Evolutionary conservation across 2,113 vertebrate genomes (phyloP).

Genomic region (Nesogale talazaci): DNA sequence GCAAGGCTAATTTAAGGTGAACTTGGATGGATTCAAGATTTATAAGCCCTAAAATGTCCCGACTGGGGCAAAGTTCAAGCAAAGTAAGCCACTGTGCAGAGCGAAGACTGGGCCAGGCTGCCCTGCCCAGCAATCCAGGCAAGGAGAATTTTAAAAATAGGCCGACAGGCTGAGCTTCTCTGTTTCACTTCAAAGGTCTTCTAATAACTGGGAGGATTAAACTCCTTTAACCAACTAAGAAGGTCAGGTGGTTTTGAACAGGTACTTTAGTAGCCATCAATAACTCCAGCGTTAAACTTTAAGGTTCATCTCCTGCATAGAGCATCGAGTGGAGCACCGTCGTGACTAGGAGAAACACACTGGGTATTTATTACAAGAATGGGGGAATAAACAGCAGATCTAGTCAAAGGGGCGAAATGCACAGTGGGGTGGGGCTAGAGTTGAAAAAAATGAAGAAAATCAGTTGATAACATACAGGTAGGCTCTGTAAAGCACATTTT

Average conservation of each 20-base stretch:
- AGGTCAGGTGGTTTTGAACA: constrained; percentile 84
- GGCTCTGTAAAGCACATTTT: constrained; percentile 50
- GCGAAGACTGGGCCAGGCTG: constrained; percentile 79
- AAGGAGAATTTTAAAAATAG: constrained; percentile 90
- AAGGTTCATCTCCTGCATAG: constrained; percentile 37
- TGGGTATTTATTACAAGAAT: neutral
- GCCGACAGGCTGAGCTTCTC: constrained; percentile 87
- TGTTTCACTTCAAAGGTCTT: constrained; percentile 95
- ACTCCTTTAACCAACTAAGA: constrained; percentile 93
- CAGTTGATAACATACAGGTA: constrained; percentile 45
- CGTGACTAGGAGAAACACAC: neutral
- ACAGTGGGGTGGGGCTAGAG: neutral
- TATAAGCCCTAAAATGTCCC: constrained; percentile 88
- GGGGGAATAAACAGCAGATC: constrained; percentile 38
- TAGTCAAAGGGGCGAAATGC: constrained; percentile 20
- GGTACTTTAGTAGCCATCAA: constrained; percentile 83
- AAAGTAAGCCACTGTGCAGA: constrained; percentile 84
- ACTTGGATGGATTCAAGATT: constrained; percentile 89
- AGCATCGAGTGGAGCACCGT: constrained; percentile 77
- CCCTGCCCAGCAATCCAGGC: constrained; percentile 81
- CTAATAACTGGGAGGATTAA: constrained; percentile 93
- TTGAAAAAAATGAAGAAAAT: constrained; percentile 2
- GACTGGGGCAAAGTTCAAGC: constrained; percentile 89
- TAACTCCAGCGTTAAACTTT: constrained; percentile 84
- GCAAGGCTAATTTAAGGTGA: constrained; percentile 88